Conservation (phyloP, 2,888 invertebrate genomes). For the Diabrotica balteata region DNA sequence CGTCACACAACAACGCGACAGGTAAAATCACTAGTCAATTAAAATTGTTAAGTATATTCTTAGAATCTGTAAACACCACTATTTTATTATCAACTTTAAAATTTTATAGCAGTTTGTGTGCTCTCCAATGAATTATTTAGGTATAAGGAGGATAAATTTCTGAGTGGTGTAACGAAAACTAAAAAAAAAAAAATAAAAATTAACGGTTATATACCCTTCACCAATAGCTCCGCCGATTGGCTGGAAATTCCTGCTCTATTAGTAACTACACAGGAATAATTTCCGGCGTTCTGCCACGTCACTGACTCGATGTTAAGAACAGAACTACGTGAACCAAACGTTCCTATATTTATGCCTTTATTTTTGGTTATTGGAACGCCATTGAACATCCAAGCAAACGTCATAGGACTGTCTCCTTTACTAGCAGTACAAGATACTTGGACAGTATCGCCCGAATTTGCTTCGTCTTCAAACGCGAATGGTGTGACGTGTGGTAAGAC, state of each 20-base stretch:
- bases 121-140: too few relatives aligned
- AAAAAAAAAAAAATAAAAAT: conserved; percentile 3
- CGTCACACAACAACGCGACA: too few relatives aligned
- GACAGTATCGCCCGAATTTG: conserved; percentile 71
- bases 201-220: conserved; percentile 61
- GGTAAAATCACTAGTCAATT: too few relatives aligned
- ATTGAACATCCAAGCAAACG: conserved; percentile 77
- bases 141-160: too few relatives aligned
- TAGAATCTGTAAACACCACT: too few relatives aligned
- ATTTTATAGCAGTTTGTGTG: too few relatives aligned
- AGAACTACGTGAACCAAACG: conserved; percentile 70
- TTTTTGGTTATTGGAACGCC: conserved; percentile 64
- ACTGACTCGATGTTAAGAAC: conserved; percentile 68
- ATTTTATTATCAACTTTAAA: too few relatives aligned
- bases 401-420: conserved; percentile 76
- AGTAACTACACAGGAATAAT: conserved; percentile 65
- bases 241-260: conserved; percentile 63
- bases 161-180: background rate
- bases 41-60: too few relatives aligned
- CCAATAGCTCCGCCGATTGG: conserved; percentile 62
- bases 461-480: conserved; percentile 71
- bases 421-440: conserved; percentile 70
- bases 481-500: conserved; percentile 70
- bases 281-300: conserved; percentile 63
- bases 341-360: conserved; percentile 63